Conservation (phyloP, 2,888 invertebrate species). For the Portevinia maculata region DNA sequence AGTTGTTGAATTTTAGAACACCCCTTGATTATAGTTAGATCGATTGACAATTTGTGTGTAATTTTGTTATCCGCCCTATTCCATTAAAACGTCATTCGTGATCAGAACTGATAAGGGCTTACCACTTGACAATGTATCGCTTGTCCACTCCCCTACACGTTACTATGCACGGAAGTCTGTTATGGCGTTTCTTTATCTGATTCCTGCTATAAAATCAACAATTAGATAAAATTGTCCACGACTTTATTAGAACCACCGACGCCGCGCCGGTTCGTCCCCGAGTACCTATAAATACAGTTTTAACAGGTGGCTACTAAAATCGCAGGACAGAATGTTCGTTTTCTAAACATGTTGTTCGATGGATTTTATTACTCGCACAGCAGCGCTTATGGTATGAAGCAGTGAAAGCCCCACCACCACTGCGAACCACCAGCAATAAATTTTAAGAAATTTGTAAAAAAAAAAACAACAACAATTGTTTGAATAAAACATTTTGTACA, state of each 20-base stretch:
- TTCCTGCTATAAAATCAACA: conserved; percentile 67
- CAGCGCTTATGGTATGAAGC: neutral
- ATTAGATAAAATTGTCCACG: conserved; percentile 52
- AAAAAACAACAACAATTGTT: conserved; percentile 10
- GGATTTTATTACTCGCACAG: conserved; percentile 31
- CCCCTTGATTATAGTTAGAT: too few species aligned
- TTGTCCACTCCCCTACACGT: neutral
- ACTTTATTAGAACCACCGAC: conserved; percentile 47
- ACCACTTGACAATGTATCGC: conserved; percentile 30
- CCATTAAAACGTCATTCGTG: conserved; percentile 54
- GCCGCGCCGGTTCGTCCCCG: neutral
- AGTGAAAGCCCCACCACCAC: neutral
- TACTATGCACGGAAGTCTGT: neutral
- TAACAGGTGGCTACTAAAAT: conserved; percentile 71
- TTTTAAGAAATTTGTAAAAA: conserved; percentile 23
- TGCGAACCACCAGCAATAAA: conserved; percentile 9
- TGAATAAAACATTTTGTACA: conserved; percentile 71
- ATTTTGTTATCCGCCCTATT: conserved; percentile 41
- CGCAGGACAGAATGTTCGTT: conserved; percentile 38
- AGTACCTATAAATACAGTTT: conserved; percentile 57
- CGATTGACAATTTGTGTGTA: conserved; percentile 39
- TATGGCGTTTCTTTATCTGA: conserved; percentile 60
- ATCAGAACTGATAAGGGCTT: conserved; percentile 66
- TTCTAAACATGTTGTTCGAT: conserved; percentile 43
- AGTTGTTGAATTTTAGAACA: conserved; percentile 1